phyloP scores from a whole-genome alignment of 1,140 invertebrate genomes.

The Meloidogyne chitwoodi region DNA sequence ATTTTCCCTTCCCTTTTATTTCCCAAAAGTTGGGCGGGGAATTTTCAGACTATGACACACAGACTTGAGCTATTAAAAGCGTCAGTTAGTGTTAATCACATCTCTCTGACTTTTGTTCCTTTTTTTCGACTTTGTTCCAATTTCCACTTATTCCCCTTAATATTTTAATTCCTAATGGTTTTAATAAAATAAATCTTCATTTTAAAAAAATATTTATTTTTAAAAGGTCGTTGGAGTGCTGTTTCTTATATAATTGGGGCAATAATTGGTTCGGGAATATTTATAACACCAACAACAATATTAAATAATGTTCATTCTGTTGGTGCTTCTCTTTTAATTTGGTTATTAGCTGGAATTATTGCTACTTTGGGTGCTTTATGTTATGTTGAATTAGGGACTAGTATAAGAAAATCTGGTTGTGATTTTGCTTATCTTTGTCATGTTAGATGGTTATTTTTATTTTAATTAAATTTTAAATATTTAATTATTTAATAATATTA shows the following conservation, averaged over 20 bases:
- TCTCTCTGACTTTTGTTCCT: too few relatives aligned
- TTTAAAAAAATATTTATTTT: too few relatives aligned
- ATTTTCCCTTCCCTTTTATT: too few relatives aligned
- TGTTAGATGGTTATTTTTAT: slow-evolving; percentile 35
- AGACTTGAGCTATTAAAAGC: too few relatives aligned
- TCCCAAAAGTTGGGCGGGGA: too few relatives aligned
- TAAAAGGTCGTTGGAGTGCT: slow-evolving; percentile 23
- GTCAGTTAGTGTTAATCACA: too few relatives aligned
- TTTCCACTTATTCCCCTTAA: too few relatives aligned
- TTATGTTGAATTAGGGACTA: slow-evolving; percentile 46
- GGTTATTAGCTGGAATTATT: slow-evolving; percentile 27
- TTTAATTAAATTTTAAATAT: background rate
- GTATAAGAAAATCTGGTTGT: slow-evolving; percentile 40
- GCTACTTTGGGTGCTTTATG: slow-evolving; percentile 23
- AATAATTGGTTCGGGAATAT: slow-evolving; percentile 36
- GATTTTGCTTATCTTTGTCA: slow-evolving; percentile 49
- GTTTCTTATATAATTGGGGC: slow-evolving; percentile 30
- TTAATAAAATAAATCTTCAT: too few relatives aligned
- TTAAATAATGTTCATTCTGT: slow-evolving; percentile 30
- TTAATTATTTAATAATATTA: too few relatives aligned
- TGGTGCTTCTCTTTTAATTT: slow-evolving; percentile 16
- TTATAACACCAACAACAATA: slow-evolving; percentile 27
- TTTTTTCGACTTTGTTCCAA: too few relatives aligned
- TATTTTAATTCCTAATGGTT: too few relatives aligned
- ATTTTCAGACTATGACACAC: too few relatives aligned